Percentiles rank a stretch among this genome's conserved stretches.
Conservation (phyloP, 2,797 vertebrate species). For the Tinamus major region DNA sequence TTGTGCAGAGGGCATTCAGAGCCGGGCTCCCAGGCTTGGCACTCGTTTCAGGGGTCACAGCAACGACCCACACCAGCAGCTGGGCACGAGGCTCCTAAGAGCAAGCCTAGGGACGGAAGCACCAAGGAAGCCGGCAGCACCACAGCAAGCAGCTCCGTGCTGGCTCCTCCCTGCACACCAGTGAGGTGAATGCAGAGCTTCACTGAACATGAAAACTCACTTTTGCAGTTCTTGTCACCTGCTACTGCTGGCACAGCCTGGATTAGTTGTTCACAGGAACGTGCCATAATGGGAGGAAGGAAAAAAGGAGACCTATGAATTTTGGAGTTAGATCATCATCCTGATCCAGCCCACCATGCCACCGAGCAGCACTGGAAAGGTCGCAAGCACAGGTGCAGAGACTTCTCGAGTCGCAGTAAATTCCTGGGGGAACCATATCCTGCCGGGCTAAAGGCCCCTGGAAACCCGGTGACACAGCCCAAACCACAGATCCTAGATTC, state of each 20-base stretch:
- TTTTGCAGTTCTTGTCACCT: background rate
- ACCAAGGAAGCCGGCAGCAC: background rate
- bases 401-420: background rate
- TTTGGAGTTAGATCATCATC: background rate
- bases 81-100: background rate
- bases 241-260: background rate
- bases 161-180: background rate
- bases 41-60: background rate
- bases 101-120: background rate
- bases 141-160: background rate
- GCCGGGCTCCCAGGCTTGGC: rapidly evolving
- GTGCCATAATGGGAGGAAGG: background rate
- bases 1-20: background rate
- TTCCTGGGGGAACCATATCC: background rate
- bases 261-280: background rate
- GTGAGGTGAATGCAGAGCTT: rapidly evolving
- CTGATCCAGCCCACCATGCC: background rate
- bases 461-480: background rate
- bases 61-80: background rate
- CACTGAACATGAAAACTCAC: background rate
- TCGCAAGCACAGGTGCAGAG: background rate
- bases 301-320: background rate
- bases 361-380: background rate
- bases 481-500: background rate
- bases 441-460: background rate